Evolutionary conservation across 2,888 invertebrate genomes (phyloP).

Genomic region (Piscicola geometra): DNA sequence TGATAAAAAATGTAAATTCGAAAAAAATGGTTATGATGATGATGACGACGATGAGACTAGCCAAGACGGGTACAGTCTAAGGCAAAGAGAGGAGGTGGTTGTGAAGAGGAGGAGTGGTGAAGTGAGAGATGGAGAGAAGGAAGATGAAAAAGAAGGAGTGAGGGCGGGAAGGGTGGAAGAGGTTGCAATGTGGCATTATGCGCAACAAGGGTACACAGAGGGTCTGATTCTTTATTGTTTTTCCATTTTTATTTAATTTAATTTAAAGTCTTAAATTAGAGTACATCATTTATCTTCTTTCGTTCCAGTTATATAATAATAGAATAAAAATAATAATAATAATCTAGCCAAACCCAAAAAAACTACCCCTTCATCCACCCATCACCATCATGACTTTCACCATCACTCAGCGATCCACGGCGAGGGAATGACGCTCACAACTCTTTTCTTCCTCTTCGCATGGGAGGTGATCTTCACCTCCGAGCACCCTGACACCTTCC

Average conservation of each 20-base stretch:
- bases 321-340: too few relatives aligned
- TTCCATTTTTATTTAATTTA: neutral
- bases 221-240: constrained; percentile 51
- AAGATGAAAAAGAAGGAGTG: constrained; percentile 26
- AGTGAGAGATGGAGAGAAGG: neutral
- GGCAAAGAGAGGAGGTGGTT: neutral
- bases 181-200: constrained; percentile 61
- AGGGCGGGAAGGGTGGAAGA: constrained; percentile 59
- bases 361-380: too few relatives aligned
- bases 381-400: too few relatives aligned
- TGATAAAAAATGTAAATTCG: too few relatives aligned
- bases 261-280: neutral
- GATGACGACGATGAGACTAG: neutral
- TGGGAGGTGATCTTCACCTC: constrained; percentile 72
- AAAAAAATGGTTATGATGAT: too few relatives aligned
- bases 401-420: constrained; percentile 70
- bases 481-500: constrained; percentile 65
- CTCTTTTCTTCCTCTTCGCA: constrained; percentile 67
- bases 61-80: too few relatives aligned
- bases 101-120: neutral
- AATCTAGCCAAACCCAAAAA: too few relatives aligned
- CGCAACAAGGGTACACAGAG: constrained; percentile 57
- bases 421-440: constrained; percentile 66
- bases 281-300: neutral
- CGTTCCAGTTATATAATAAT: too few relatives aligned